Evolutionary conservation across 2,888 invertebrate species (phyloP), one percentile per base, ranked within the genome.

Genomic region (Pristionchus entomophagus): DNA sequence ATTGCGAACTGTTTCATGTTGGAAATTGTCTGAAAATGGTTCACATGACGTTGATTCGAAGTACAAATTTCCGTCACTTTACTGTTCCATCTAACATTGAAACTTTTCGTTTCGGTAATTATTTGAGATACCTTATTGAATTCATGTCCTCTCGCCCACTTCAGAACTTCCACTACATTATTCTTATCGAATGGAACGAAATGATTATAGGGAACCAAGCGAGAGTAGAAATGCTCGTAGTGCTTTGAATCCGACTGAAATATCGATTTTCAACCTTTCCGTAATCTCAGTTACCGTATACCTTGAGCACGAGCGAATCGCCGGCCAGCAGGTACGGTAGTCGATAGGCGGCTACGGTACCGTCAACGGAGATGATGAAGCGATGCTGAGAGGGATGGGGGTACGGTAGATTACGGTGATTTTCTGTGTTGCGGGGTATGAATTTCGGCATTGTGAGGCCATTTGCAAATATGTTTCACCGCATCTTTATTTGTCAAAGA

Each of bases 291-390:
- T 22, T 26, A 69, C 14, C 41, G 4, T n/a, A 22, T 45, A 85
- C 85, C 85, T 99, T 99, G 22, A 99, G 95, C 22, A 98, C 96
- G 87, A 97, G 94, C 0, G 97, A 96, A 92, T 97, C 96, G 1
- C 98, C 97, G 73, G 96, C 96, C 88, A 99, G 94, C 32, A 99
- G 95, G 94, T 97, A 98, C 0, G 98, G 98, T 89, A 97, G 95
- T 88, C 98, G 95, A 94, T 98, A 99, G 0, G 98, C 97, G 32
- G 98, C 98, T 26, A 99, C 98, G 59, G 98, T 97, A 26, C 99
- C 99, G 95, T 99, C 99, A 86, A 99, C 95, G 93, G 96, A 97
- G 49, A 99, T 94, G 94, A 97, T 97, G 94, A 97, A 99, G 95
- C 98, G 98, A 94, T 96, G 97, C 97, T 98, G 95, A 17, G 41